phyloP scores from a whole-genome alignment of 2,113 vertebrate genomes.

The Cyphomyrus discorhynchus region DNA sequence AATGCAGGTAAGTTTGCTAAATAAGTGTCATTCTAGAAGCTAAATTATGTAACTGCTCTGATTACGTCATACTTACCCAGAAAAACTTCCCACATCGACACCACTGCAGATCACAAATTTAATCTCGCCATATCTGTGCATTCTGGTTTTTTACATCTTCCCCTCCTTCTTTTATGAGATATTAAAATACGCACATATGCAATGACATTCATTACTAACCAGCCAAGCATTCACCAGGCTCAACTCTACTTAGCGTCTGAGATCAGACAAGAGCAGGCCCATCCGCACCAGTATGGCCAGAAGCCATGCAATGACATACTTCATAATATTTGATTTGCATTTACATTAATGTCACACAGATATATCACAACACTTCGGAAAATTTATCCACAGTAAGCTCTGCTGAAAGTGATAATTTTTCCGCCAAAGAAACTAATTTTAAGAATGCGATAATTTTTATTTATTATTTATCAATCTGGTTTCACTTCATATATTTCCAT shows the following conservation, averaged over 20 bases:
- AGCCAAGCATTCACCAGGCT: not conserved
- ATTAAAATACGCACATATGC: not conserved
- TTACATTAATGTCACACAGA: not conserved
- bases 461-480: not conserved
- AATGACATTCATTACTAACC: not conserved
- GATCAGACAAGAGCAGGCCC: not conserved
- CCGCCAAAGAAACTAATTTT: not conserved
- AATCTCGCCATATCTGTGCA: constrained; percentile 37
- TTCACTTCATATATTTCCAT: not conserved
- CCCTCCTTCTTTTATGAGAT: constrained; percentile 21
- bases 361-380: not conserved
- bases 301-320: not conserved
- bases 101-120: constrained; percentile 40
- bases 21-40: not conserved
- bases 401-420: not conserved
- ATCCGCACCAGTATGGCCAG: not conserved
- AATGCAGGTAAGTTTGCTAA: not conserved
- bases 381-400: not conserved
- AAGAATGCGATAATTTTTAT: not conserved
- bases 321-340: not conserved
- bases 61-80: constrained; percentile 49
- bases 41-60: not conserved
- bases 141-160: constrained; percentile 18
- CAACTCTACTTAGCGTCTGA: not conserved
- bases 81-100: constrained; percentile 59